These are phyloP conservation scores for Chaetorhynchus papuensis DNA, from an alignment of 2,113 vertebrate genomes.

Conservation along the genomic window DNA sequence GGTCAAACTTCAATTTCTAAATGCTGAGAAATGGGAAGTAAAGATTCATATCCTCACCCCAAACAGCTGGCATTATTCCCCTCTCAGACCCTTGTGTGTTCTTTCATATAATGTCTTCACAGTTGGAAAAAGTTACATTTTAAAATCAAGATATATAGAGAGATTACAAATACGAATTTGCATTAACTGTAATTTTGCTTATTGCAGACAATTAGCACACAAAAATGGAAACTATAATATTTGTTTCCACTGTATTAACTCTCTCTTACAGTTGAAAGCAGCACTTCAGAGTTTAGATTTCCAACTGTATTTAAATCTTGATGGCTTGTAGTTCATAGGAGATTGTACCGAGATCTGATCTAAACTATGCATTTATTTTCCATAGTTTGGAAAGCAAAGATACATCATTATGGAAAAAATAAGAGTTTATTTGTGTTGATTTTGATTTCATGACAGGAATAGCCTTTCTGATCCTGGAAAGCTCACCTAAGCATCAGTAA, in stretches of 20 bases:
- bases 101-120: background rate
- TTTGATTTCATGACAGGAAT: background rate
- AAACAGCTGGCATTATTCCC: background rate
- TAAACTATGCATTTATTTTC: background rate
- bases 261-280: background rate
- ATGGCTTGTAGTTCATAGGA: background rate
- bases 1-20: background rate
- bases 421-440: background rate
- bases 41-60: background rate
- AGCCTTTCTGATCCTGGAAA: background rate
- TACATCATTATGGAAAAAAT: background rate
- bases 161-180: background rate
- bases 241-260: background rate
- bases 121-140: background rate
- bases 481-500: background rate
- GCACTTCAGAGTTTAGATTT: background rate
- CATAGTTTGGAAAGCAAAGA: background rate
- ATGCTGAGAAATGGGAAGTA: background rate
- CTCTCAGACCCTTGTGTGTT: background rate
- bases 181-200: background rate
- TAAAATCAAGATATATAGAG: background rate
- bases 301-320: background rate
- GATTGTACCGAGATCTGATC: background rate
- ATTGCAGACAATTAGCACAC: background rate
- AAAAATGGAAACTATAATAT: background rate